phyloP scores from a whole-genome alignment of 2,797 vertebrate species.

The Acridotheres tristis region DNA sequence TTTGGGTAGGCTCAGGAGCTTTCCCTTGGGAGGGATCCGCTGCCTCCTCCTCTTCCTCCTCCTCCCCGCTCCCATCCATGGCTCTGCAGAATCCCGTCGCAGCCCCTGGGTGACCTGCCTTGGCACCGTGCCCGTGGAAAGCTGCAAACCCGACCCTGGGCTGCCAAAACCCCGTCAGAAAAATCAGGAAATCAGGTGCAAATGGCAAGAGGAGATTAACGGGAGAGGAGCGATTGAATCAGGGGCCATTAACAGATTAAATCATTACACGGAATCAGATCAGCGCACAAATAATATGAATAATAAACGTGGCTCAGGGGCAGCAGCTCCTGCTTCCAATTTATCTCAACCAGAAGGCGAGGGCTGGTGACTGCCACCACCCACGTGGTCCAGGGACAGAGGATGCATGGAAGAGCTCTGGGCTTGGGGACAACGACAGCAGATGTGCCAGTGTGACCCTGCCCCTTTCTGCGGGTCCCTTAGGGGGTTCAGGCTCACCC shows the following conservation, averaged over 20 bases:
- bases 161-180: constrained; percentile 18
- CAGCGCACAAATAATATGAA: constrained; percentile 29
- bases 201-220: constrained; percentile 11
- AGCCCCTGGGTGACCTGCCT: neutral
- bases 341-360: neutral
- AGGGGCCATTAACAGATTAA: constrained; percentile 61
- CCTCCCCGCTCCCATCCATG: fast-evolving
- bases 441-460: no score
- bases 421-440: fast-evolving
- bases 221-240: constrained; percentile 26
- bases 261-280: constrained; percentile 38
- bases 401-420: fast-evolving
- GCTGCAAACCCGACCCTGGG: neutral
- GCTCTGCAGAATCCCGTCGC: fast-evolving
- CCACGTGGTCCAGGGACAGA: neutral
- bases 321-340: neutral
- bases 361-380: constrained; percentile 2
- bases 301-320: constrained; percentile 34
- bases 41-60: neutral
- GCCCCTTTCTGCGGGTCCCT: neutral
- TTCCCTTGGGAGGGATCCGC: fast-evolving
- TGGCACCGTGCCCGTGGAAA: neutral
- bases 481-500: neutral
- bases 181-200: constrained; percentile 29
- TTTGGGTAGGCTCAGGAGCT: neutral